Percentiles rank a stretch among this genome's conserved stretches.
Conservation (phyloP, 1,140 invertebrate genomes). For the Ruditapes philippinarum region DNA sequence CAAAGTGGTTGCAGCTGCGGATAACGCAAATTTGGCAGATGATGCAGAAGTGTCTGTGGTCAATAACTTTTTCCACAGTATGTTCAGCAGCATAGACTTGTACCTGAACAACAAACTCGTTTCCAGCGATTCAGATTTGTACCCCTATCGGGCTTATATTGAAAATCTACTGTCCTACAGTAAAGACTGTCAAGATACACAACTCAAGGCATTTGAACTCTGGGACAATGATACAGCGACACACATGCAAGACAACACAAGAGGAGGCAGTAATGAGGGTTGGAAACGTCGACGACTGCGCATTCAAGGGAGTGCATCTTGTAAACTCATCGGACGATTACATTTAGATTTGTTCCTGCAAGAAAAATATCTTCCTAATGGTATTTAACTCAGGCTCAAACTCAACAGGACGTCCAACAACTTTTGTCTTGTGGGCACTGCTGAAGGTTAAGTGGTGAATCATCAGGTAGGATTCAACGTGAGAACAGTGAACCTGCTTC, state of each 20-base stretch:
- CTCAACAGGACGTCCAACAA: not conserved
- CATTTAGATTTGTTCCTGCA: not conserved
- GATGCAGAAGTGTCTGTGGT: no score
- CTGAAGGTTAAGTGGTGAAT: not conserved
- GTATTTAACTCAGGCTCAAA: not conserved
- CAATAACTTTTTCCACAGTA: no score
- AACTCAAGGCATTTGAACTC: not conserved
- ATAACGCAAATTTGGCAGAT: no score
- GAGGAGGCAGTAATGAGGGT: not conserved
- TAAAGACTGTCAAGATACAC: not conserved
- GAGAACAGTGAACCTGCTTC: not conserved
- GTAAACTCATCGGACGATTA: not conserved
- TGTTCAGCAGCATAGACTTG: not conserved
- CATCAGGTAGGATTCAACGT: not conserved
- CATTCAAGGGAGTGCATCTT: not conserved
- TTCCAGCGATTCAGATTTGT: not conserved
- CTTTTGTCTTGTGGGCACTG: not conserved
- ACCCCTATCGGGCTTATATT: not conserved
- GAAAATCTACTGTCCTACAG: not conserved
- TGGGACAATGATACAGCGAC: not conserved
- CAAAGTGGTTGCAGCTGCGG: no score
- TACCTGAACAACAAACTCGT: not conserved
- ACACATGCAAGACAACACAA: not conserved
- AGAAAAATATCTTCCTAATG: constrained; percentile 10
- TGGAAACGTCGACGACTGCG: not conserved